Base-by-base conservation (phyloP, 2,113 vertebrate species). In the Apodemus sylvaticus region DNA sequence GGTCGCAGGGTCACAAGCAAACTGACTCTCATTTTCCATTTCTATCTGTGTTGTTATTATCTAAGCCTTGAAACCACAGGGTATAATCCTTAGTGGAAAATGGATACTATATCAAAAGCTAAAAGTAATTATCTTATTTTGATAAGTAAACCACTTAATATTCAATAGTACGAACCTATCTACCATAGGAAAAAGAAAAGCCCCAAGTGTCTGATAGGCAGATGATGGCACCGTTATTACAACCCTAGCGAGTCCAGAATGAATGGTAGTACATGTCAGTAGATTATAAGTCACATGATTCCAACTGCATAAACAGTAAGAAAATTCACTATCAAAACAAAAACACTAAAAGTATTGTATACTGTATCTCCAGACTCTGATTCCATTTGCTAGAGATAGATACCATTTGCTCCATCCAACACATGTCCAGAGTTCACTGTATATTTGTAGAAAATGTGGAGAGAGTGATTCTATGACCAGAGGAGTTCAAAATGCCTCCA, bases 281-380 rank as follows among this genome's bases (percentile, higher is more conserved):
- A 34, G 78, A 39, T 77, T 91, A 29, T 26, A 93, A 94, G 86
- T 73, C 71, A 94, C 74, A 93, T 73, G 29, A 39, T 76, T 66
- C 70, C 22, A 90, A 78, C 19, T 86, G 13, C 55, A 62, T 48
- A 78, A 26, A 74, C 26, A 79, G 0, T 58, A 95, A 62, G 53
- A 77, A 96, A 93, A 90, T 94, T 71, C 83, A 36, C 42, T 86
- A 87, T 36, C 36, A 74, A 93, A 92, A 93, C 48, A 77, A 94
- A 93, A 81, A 85, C 58, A 88, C 1, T 64, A 1, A 87, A 89
- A 83, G 55, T 92, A 73, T 4, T 95, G 12, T 86, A 24, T 8
- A 92, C 89, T 91, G 34, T 88, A 76, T 48, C 64, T 73, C 29
- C 55, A 96, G 78, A 94, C 4, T 45, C 53, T n/a, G 91, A 73